Evolutionary conservation across 1,140 invertebrate species (phyloP), one percentile per base, ranked within the genome.

Genomic region (Rhynchophorus ferrugineus): DNA sequence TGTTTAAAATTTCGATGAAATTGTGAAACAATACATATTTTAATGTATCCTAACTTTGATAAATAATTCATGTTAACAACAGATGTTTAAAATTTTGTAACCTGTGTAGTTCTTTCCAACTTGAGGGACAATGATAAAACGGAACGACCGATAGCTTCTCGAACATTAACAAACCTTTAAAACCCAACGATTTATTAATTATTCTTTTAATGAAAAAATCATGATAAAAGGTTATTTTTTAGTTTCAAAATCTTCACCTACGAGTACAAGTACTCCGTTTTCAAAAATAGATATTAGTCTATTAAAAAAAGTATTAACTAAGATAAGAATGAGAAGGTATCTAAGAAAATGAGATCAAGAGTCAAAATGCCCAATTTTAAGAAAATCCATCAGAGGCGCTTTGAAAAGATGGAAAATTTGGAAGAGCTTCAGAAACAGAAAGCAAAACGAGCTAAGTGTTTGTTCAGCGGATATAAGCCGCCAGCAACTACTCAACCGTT

Each of bases 331-430:
- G 20, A 41, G 20, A 29, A 29, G 5, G 24, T 6, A 5, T 6
- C 5, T 11, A 29, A 6, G 11, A 29, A 29, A 6, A n/a, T n/a
- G n/a, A 39, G 17, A 41, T 24, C 18, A 3, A 5, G 42, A 14
- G 21, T 29, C 34, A 81, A 76, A 61, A 65, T 76, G 53, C 82
- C 82, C 8, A 79, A 83, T 68, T 84, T 84, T 56, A 71, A 75
- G 3, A 73, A 75, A 3, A 74, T 84, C 33, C 82, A 84, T 58
- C 70, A 80, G 55, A 76, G 74, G 58, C 73, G 76, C 39, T 82
- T 82, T 56, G 70, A 70, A 3, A 74, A 75, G 60, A 80, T 82
- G 76, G 81, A 83, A 64, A 81, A 78, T 24, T 53, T 83, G 11
- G 69, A 76, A 18, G 78, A 83, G 62, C 74, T 76, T 50, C 70